A percentile compares a stretch with the other conserved stretches of the same genome.
Conservation (phyloP, 1,140 invertebrate species). For the Diachasmimorpha longicaudata region DNA sequence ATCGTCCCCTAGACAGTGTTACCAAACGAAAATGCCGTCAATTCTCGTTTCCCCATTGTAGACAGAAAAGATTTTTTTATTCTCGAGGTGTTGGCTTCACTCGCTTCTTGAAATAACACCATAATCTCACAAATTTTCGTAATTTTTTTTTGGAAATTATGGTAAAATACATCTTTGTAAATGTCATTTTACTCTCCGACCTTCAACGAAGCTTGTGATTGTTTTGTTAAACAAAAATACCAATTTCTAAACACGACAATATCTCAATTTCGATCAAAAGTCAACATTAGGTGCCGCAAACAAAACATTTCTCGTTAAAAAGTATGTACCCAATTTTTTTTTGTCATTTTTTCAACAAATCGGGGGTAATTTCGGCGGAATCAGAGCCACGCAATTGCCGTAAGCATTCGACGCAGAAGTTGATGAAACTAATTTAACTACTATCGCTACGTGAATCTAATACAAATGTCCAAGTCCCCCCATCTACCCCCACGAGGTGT, state of each 20-base stretch:
- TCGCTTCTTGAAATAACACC: too few relatives aligned
- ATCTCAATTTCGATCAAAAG: constrained; percentile 26
- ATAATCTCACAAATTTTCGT: too few relatives aligned
- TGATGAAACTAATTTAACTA: constrained; percentile 43
- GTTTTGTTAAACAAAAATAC: too few relatives aligned
- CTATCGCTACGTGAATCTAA: constrained; percentile 38
- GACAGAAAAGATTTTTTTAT: neutral
- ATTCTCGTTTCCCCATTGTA: constrained; percentile 28
- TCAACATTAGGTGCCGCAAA: neutral
- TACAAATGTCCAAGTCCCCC: constrained; percentile 33
- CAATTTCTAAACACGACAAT: neutral
- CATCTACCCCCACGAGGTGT: constrained; percentile 30
- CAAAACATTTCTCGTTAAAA: constrained; percentile 21
- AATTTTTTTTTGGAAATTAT: too few relatives aligned
- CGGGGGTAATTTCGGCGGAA: constrained; percentile 35
- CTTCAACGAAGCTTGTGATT: too few relatives aligned
- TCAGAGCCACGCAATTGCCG: constrained; percentile 35
- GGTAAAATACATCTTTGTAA: too few relatives aligned
- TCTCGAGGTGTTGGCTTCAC: too few relatives aligned
- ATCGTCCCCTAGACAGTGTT: constrained; percentile 9
- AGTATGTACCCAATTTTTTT: constrained; percentile 7
- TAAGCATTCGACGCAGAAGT: constrained; percentile 30
- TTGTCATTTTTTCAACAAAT: neutral
- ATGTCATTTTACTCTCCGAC: too few relatives aligned
- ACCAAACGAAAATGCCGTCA: constrained; percentile 19